Base-by-base conservation (phyloP, 1,140 invertebrate species). In the Zaprionus ornatus region DNA sequence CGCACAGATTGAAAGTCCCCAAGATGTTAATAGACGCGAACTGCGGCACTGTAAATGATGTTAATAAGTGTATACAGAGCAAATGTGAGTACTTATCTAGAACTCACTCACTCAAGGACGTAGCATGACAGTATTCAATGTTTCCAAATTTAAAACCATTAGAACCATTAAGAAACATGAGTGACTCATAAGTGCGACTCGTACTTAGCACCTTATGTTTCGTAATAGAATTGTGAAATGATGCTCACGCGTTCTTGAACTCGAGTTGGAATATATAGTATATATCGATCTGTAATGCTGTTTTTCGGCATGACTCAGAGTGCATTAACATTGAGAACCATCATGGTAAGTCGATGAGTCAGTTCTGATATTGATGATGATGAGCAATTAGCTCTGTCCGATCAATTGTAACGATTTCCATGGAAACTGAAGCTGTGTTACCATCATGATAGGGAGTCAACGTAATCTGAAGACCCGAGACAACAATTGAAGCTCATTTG, bases 401-500 rank as follows among this genome's bases (percentile, higher is more conserved):
- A 50, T 50, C 45, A 50, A 50, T 50, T 50, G 45, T 35, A 50
- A 25, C 40, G 32, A 68, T 19, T 68, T 59, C n/a, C 40, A 42
- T 42, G 40, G 40, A 42, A 42, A 12, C 7, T 9, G 9, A 9
- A 29, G 29, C 64, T 55, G n/a, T 29, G 63, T 2, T 57, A 56
- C 15, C 25, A 55, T 13, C 52, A n/a, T 27, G 13, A 1, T 3
- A 57, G 27, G 35, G n/a, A 60, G 19, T 15, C 35, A 60, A 25
- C 13, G 23, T n/a, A 12, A n/a, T 45, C 50, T 56, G 52, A n/a
- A 25, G 63, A 23, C 52, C 35, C n/a, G 23, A 55, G 21, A 19
- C 13, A 13, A 17, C 65, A 68, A 74, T 57, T 68, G 57, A 0
- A 52, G 25, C 40, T 74, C 23, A 57, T 70, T 70, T 70, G 42